phyloP scores from a whole-genome alignment of 2,888 invertebrate species.

The Pteria penguin region DNA sequence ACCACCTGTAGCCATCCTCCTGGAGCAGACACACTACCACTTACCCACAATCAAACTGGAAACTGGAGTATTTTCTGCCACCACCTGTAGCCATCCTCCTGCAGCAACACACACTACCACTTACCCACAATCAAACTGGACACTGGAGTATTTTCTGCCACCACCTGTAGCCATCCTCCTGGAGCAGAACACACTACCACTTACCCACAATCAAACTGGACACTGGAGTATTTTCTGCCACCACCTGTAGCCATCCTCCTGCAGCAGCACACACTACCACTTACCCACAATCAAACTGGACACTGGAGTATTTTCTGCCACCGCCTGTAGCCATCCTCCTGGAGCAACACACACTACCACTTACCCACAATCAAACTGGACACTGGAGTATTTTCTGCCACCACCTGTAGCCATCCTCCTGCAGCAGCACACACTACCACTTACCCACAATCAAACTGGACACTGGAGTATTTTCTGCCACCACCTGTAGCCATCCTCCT shows the following conservation, averaged over 20 bases:
- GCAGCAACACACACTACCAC: too few relatives aligned
- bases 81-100: conserved; percentile 99
- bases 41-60: conserved; percentile 95
- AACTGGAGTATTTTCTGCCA: conserved; percentile 98
- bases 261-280: too few relatives aligned
- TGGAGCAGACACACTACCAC: too few relatives aligned
- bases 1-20: conserved; percentile 99
- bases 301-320: conserved; percentile 98
- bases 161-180: conserved; percentile 99
- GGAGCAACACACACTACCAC: too few relatives aligned
- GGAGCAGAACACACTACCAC: too few relatives aligned
- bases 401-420: conserved; percentile 99
- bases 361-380: conserved; percentile 95
- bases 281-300: conserved; percentile 93
- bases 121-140: conserved; percentile 95
- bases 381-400: conserved; percentile 98
- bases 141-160: conserved; percentile 98
- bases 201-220: conserved; percentile 93
- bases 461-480: conserved; percentile 98
- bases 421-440: too few relatives aligned
- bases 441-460: conserved; percentile 95
- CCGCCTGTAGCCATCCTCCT: conserved; percentile 99
- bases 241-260: conserved; percentile 99
- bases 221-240: conserved; percentile 98
- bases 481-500: conserved; percentile 99